Base-by-base conservation (phyloP, 2,113 vertebrate species). In the Sula dactylatra region DNA sequence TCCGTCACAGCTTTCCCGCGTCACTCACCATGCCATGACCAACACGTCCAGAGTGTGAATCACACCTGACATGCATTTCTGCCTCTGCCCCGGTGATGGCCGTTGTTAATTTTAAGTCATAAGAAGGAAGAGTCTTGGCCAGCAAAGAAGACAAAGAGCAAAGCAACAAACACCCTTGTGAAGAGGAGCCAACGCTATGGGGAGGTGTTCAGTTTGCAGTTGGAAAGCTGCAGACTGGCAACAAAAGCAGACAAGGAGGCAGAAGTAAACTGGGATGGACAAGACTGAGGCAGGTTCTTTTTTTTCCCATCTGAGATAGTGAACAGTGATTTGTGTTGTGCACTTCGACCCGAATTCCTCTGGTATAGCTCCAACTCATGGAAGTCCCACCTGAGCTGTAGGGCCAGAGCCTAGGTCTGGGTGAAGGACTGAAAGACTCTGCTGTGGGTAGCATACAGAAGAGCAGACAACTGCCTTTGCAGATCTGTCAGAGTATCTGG, bases 1-100 rank as follows among this genome's bases (percentile, higher is more conserved):
- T 6, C 55, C 42, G 1, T 42, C 80, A 26, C 58, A 72, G 44
- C 40, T 76, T 69, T 69, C 12, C 40, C 10, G 6, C 18, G 7
- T 93, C 40, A 9, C 54, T 38, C 55, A 7, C 50, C 5, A 4
- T 45, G 44, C n/a, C 62, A 22, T 6, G 4, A 16, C 40, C 36
- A 10, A 4, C 27, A 12, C 0, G 1, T 13, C 9, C 44, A 11
- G 61, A 64, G 45, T 2, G 4, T 2, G 18, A 56, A 61, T 56
- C 72, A 22, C 49, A 40, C 50, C 49, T 47, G 5, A 3, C 3
- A 0, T 10, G 31, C 58, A 2, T 34, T 81, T 81, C 54, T 81
- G 29, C 80, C 36, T 56, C 54, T 65, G 40, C 17, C 22, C 8
- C 29, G 2, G 49, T 31, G n/a, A 40, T 24, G 36, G 54, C 25